Conservation (phyloP, 2,113 vertebrate species). For the Clarias macrocephalus region DNA sequence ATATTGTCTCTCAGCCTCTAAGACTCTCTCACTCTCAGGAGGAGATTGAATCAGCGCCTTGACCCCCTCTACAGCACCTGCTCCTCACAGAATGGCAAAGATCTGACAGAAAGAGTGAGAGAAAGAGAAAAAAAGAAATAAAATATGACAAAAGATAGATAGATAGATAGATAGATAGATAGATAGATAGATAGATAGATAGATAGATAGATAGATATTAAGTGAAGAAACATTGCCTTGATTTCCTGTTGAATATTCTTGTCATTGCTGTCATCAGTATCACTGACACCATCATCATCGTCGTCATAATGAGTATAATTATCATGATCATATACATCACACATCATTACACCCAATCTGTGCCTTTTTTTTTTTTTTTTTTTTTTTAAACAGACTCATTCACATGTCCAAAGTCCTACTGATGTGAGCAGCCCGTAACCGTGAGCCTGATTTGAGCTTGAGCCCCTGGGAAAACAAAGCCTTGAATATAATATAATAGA, state of each 20-base stretch:
- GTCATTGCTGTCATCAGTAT: neutral
- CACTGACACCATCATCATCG: neutral
- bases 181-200: neutral
- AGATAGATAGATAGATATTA: neutral
- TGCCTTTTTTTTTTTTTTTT: neutral
- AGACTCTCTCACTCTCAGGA: conserved; percentile 31
- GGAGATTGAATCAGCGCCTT: conserved; percentile 47
- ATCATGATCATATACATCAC: neutral
- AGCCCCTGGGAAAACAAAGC: neutral
- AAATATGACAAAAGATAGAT: neutral
- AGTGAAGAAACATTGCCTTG: neutral
- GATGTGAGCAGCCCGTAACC: neutral
- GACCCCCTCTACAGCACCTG: conserved; percentile 50
- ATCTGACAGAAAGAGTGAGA: conserved; percentile 16
- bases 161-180: neutral
- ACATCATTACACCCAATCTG: neutral
- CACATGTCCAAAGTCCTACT: neutral
- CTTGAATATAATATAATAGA: neutral
- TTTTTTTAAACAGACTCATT: neutral
- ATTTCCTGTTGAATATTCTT: neutral
- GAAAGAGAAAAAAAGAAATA: conserved; percentile 7
- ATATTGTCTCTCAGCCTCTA: conserved; percentile 33
- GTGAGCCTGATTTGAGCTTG: neutral
- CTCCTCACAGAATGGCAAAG: conserved; percentile 43
- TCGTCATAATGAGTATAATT: neutral